Evolutionary conservation across 1,140 invertebrate species (phyloP).

Genomic region (Scylla paramamosain): DNA sequence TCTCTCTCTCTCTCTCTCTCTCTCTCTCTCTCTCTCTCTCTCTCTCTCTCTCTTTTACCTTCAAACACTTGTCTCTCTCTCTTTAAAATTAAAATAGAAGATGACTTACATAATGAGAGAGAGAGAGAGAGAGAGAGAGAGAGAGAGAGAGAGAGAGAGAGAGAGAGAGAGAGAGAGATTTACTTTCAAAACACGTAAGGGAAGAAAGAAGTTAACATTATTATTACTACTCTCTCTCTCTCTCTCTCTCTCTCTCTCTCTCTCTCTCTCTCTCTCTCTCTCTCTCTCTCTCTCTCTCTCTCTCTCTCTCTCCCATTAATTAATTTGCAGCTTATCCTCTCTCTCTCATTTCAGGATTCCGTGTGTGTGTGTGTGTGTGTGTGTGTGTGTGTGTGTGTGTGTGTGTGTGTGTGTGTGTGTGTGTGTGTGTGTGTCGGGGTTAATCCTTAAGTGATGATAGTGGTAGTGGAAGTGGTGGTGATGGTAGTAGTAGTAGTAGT

Average conservation of each 20-base stretch:
- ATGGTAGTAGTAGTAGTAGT: neutral
- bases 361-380: conserved; percentile 9
- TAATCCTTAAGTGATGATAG: neutral
- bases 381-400: conserved; percentile 20
- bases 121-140: conserved; percentile 52
- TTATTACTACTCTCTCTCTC: no score
- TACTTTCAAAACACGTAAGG: neutral
- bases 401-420: conserved; percentile 11
- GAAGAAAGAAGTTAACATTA: neutral
- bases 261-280: no score
- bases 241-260: no score
- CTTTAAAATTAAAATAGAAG: no score
- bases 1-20: no score
- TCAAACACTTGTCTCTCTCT: no score
- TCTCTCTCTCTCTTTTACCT: no score
- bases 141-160: conserved; percentile 48
- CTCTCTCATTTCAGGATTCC: neutral
- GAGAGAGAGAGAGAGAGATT: conserved; percentile 15
- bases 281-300: neutral
- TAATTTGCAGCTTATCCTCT: neutral
- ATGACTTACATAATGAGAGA: neutral
- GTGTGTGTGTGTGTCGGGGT: neutral
- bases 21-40: no score
- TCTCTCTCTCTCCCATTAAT: neutral
- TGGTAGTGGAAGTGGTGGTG: neutral